A percentile compares a stretch with the other conserved stretches of the same genome.
phyloP scores from a whole-genome alignment of 2,797 vertebrate genomes.

The Neosalanx taihuensis region DNA sequence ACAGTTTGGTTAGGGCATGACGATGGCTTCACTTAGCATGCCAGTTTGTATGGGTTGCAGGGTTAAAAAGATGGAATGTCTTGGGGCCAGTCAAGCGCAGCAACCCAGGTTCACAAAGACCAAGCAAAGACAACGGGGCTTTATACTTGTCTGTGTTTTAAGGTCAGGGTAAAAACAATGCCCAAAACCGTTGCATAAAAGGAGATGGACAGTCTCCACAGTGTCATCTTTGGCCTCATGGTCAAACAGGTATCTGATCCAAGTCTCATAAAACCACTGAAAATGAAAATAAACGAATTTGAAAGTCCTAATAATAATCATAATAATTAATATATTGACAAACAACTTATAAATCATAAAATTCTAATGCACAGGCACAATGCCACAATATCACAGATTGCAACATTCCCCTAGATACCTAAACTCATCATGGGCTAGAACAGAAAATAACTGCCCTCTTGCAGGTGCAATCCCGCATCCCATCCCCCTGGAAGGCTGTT shows the following conservation, averaged over 20 bases:
- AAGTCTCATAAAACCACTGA: no score
- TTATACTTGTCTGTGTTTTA: constrained; percentile 2
- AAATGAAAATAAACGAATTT: neutral
- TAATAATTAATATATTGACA: neutral
- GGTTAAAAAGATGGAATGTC: constrained; percentile 97
- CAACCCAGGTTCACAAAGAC: constrained; percentile 81
- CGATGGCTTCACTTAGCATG: constrained; percentile 88
- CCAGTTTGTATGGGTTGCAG: constrained; percentile 91
- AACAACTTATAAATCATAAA: neutral
- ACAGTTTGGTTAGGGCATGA: constrained; percentile 60
- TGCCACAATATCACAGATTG: neutral
- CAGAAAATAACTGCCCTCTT: neutral
- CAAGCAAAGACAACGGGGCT: constrained; percentile 88
- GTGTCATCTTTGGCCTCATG: neutral
- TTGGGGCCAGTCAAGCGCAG: constrained; percentile 88
- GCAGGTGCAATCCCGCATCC: constrained; percentile 3
- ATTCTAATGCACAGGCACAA: neutral
- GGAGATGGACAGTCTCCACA: neutral
- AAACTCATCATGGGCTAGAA: neutral
- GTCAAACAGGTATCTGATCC: neutral
- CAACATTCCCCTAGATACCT: neutral
- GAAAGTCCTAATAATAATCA: neutral
- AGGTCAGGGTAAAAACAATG: constrained; percentile 5
- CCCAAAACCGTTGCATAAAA: neutral
- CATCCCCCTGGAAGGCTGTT: constrained; percentile 22